These are phyloP conservation scores for Agapostemon virescens DNA, from an alignment of 2,888 invertebrate species.

Conservation along the genomic window DNA sequence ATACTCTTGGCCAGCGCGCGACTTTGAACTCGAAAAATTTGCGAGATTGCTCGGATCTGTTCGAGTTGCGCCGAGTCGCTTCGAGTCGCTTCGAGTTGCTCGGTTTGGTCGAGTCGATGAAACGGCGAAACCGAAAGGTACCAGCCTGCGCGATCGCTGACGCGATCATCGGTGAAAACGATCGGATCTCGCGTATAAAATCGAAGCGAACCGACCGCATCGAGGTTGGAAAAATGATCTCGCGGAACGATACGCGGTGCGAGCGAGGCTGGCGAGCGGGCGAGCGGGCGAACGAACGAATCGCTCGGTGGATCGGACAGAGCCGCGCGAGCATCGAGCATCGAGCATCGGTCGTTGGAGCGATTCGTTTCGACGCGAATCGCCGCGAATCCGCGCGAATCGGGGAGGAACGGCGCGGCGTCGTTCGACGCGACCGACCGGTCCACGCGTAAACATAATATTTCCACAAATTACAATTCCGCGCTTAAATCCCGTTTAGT, in stretches of 20 bases:
- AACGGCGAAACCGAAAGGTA: background rate
- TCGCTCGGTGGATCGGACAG: too few relatives aligned
- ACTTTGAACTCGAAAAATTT: background rate
- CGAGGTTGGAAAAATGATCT: constrained; percentile 59
- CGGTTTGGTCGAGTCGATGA: background rate
- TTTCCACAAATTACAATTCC: constrained; percentile 67
- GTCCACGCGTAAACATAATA: constrained; percentile 60
- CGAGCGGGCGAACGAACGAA: constrained; percentile 29
- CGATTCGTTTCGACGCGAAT: background rate
- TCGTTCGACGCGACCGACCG: background rate
- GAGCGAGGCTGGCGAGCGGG: background rate
- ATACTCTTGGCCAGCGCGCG: background rate
- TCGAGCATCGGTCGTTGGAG: background rate
- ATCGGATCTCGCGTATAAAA: constrained; percentile 42
- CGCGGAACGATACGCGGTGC: constrained; percentile 31
- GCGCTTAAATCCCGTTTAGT: constrained; percentile 68
- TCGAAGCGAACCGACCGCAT: constrained; percentile 27
- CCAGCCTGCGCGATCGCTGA: background rate
- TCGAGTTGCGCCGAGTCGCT: background rate
- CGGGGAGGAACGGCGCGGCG: background rate
- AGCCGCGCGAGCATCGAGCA: too few relatives aligned
- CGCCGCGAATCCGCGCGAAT: background rate
- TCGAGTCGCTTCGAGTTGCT: background rate
- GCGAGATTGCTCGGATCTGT: background rate
- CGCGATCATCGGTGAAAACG: constrained; percentile 25